Percentiles rank a stretch among this genome's conserved stretches.
Conservation (phyloP, 2,113 vertebrate species). For the Strix aluco region DNA sequence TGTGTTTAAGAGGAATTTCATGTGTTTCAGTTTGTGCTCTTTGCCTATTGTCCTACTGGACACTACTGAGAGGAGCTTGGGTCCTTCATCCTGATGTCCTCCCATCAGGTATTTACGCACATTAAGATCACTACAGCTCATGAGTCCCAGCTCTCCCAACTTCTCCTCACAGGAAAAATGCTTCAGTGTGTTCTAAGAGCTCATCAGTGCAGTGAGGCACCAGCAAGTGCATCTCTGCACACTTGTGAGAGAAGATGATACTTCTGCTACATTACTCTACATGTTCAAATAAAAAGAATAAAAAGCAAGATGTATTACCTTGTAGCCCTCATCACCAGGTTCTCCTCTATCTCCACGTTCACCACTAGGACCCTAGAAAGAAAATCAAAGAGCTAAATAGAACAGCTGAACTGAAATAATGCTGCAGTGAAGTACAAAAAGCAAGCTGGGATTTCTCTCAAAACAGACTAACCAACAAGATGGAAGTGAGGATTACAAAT, state of each 20-base stretch:
- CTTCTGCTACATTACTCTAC: background rate
- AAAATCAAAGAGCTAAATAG: constrained; percentile 8
- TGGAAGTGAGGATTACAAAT: background rate
- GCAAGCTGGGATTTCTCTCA: background rate
- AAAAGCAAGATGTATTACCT: constrained; percentile 75
- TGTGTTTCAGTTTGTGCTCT: background rate
- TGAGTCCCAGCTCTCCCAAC: background rate
- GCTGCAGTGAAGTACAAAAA: background rate
- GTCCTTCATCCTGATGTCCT: background rate
- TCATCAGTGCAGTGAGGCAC: background rate
- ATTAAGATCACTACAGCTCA: background rate
- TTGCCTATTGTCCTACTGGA: background rate
- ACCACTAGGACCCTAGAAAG: constrained; percentile 84
- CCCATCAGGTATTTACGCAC: background rate
- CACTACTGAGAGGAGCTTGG: background rate
- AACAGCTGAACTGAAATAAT: background rate
- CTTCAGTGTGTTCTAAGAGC: background rate
- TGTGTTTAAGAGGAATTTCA: background rate
- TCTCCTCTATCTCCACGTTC: constrained; percentile 90
- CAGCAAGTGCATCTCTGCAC: background rate
- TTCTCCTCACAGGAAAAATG: background rate
- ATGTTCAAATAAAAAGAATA: background rate
- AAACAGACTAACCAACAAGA: background rate
- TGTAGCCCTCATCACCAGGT: constrained; percentile 88
- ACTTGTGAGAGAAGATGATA: background rate